Percentiles rank a stretch among this genome's conserved stretches.
Conservation (phyloP, 2,888 invertebrate species). For the Cataglyphis albicans region DNA sequence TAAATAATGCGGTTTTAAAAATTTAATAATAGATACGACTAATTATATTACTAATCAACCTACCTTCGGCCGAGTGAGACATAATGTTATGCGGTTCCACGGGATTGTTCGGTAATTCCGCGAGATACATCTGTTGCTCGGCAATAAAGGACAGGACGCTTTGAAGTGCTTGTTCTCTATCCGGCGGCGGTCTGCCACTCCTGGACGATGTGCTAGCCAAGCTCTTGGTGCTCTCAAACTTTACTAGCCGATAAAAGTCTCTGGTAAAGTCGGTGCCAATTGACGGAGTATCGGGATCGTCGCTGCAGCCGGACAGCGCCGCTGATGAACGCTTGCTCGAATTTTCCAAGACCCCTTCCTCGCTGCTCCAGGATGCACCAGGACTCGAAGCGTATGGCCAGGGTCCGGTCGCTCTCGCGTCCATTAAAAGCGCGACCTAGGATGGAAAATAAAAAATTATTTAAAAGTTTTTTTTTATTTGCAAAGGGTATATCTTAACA, state of each 20-base stretch:
- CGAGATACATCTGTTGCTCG: constrained; percentile 90
- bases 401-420: constrained; percentile 87
- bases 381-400: constrained; percentile 89
- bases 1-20: neutral
- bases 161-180: constrained; percentile 90
- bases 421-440: constrained; percentile 86
- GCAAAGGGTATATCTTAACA: neutral
- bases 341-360: constrained; percentile 86
- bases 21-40: neutral
- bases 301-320: constrained; percentile 89
- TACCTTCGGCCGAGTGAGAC: constrained; percentile 74
- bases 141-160: constrained; percentile 92
- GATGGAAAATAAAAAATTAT: neutral
- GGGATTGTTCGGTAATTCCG: constrained; percentile 78
- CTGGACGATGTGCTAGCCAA: constrained; percentile 91
- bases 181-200: constrained; percentile 88
- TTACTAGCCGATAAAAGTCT: constrained; percentile 93
- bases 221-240: constrained; percentile 93
- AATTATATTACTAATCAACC: neutral
- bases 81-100: constrained; percentile 65
- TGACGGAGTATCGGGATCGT: constrained; percentile 89
- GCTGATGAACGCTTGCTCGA: constrained; percentile 91
- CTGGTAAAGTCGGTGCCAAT: constrained; percentile 92
- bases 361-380: constrained; percentile 87
- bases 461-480: neutral